Evolutionary conservation across 2,888 invertebrate genomes (phyloP).

Genomic region (Amaurobius ferox): DNA sequence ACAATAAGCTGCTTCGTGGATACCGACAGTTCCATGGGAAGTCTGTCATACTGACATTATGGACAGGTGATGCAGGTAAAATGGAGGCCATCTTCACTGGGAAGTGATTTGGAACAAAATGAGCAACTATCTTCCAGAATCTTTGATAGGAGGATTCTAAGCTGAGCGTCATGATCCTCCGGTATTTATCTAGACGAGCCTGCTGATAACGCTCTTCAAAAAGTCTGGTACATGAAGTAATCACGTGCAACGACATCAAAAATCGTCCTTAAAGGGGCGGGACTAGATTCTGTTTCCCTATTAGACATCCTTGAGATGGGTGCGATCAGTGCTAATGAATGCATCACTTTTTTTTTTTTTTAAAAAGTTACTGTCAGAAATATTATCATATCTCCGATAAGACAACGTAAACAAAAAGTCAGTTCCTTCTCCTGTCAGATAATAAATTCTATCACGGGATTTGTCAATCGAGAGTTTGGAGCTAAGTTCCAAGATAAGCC

Average conservation of each 20-base stretch:
- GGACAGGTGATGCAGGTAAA: slow-evolving; percentile 41
- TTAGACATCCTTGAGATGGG: slow-evolving; percentile 24
- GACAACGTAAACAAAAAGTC: slow-evolving; percentile 42
- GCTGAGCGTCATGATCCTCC: background rate
- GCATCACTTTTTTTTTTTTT: slow-evolving; percentile 4
- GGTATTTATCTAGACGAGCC: slow-evolving; percentile 37
- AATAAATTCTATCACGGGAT: slow-evolving; percentile 27
- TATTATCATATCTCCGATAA: slow-evolving; percentile 23
- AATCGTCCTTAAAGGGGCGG: slow-evolving; percentile 34
- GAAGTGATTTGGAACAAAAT: slow-evolving; percentile 8
- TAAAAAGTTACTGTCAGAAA: slow-evolving; percentile 12
- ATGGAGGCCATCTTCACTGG: slow-evolving; percentile 43
- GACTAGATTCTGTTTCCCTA: slow-evolving; percentile 20
- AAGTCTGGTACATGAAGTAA: slow-evolving; percentile 21
- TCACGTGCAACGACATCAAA: slow-evolving; percentile 42
- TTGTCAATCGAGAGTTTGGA: slow-evolving; percentile 32
- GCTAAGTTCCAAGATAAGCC: slow-evolving; percentile 20
- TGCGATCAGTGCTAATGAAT: background rate
- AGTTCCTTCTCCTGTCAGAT: slow-evolving; percentile 37
- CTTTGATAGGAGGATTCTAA: background rate
- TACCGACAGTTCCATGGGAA: slow-evolving; percentile 62
- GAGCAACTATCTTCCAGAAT: background rate
- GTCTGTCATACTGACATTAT: slow-evolving; percentile 36
- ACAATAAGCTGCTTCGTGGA: background rate
- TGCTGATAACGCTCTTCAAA: slow-evolving; percentile 35